A percentile compares a stretch with the other conserved stretches of the same genome.
These are phyloP conservation scores for Nothocercus nigrocapillus DNA, from an alignment of 2,113 vertebrate species.

Conservation along the genomic window DNA sequence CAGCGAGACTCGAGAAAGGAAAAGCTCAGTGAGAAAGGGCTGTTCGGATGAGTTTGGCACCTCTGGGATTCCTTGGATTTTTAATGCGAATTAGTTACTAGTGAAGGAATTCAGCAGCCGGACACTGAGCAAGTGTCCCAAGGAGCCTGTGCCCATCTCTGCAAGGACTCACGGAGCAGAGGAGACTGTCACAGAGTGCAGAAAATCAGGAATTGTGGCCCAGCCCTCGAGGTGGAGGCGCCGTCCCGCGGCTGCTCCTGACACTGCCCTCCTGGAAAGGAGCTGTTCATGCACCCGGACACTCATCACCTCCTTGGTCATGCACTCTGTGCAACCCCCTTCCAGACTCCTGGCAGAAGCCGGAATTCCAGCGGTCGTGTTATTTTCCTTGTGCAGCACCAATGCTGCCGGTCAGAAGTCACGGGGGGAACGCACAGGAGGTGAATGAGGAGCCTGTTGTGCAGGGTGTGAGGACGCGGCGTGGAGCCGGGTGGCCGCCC, in stretches of 20 bases:
- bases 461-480: no score
- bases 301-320: rapidly evolving
- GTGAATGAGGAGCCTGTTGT: constrained; percentile 20
- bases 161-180: rapidly evolving
- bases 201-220: not conserved
- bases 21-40: not conserved
- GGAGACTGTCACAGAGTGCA: rapidly evolving
- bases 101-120: not conserved
- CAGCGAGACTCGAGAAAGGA: no score
- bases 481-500: no score
- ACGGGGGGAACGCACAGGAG: no score
- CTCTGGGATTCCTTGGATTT: not conserved
- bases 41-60: not conserved
- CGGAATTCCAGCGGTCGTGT: rapidly evolving
- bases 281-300: rapidly evolving
- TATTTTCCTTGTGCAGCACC: not conserved
- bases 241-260: rapidly evolving
- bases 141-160: not conserved
- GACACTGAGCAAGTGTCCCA: rapidly evolving
- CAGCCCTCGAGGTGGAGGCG: rapidly evolving
- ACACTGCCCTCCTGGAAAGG: not conserved
- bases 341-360: not conserved
- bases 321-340: not conserved
- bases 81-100: not conserved
- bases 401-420: rapidly evolving